Conservation (phyloP, 2,888 invertebrate species). For the Fissipunctia ypsillon region DNA sequence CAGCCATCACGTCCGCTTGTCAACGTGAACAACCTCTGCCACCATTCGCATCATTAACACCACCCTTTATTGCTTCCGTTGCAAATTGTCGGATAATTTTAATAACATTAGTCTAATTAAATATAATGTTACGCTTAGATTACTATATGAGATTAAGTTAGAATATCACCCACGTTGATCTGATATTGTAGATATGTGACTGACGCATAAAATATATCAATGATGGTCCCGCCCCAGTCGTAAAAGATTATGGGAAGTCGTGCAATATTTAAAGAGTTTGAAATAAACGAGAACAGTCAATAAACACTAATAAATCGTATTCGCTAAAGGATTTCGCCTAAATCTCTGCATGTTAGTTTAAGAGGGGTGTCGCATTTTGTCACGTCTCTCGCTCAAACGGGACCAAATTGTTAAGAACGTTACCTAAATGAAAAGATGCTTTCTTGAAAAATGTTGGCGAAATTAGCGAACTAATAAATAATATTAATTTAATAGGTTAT, state of each 20-base stretch:
- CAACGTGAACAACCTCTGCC: neutral
- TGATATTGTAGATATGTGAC: slow-evolving; percentile 15
- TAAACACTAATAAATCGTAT: neutral
- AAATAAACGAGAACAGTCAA: neutral
- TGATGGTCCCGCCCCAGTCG: neutral
- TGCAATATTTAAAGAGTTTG: neutral
- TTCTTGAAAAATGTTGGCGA: too few species aligned
- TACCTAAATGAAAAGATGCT: too few species aligned
- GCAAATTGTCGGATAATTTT: slow-evolving; percentile 40
- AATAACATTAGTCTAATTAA: slow-evolving; percentile 38
- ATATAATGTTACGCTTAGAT: slow-evolving; percentile 30
- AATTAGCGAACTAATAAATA: too few species aligned
- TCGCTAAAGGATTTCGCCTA: neutral
- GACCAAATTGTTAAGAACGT: too few species aligned
- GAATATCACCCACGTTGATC: slow-evolving; percentile 40
- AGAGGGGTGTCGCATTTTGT: too few species aligned
- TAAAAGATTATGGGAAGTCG: slow-evolving; percentile 10
- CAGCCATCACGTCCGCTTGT: neutral
- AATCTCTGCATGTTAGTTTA: too few species aligned
- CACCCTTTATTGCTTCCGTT: slow-evolving; percentile 50
- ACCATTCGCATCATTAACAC: slow-evolving; percentile 20
- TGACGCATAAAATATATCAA: slow-evolving; percentile 17
- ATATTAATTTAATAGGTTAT: too few species aligned
- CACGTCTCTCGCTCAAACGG: too few species aligned
- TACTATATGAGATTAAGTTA: neutral